phyloP scores from a whole-genome alignment of 1,140 invertebrate genomes.

The Tetragnatha versicolor region DNA sequence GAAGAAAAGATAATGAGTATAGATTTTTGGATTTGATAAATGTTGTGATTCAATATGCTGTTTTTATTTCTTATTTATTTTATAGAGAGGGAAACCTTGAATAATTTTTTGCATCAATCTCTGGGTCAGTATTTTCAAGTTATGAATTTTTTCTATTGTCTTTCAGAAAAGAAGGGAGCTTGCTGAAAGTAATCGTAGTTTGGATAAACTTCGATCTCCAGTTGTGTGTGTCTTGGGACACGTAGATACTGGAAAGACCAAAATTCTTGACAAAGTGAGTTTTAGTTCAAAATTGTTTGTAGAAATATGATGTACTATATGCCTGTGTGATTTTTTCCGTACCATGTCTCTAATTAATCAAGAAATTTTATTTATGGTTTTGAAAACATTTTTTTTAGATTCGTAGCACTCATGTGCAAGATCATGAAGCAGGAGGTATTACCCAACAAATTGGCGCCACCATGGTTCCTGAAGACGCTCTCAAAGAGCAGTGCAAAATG shows the following conservation, averaged over 20 bases:
- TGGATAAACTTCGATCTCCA: constrained; percentile 87
- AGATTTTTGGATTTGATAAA: no score
- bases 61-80: constrained; percentile 42
- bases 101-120: not conserved
- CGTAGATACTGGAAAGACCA: constrained; percentile 99
- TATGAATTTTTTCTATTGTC: not conserved
- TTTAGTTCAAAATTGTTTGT: no score
- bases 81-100: not conserved
- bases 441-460: constrained; percentile 99
- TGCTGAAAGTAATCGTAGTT: constrained; percentile 80
- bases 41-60: no score
- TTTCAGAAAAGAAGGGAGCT: constrained; percentile 78
- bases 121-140: not conserved
- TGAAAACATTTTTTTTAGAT: constrained; percentile 67
- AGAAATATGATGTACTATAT: no score
- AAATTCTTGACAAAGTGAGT: constrained; percentile 91
- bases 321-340: no score
- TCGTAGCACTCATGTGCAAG: constrained; percentile 93
- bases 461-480: constrained; percentile 96
- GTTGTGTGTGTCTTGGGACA: constrained; percentile 99
- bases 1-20: no score
- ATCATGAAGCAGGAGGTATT: constrained; percentile 98
- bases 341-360: no score
- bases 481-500: constrained; percentile 92
- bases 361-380: no score